A percentile compares a stretch with the other conserved stretches of the same genome.
phyloP scores from a whole-genome alignment of 2,797 vertebrate genomes.

The Benthosema pterotum region DNA sequence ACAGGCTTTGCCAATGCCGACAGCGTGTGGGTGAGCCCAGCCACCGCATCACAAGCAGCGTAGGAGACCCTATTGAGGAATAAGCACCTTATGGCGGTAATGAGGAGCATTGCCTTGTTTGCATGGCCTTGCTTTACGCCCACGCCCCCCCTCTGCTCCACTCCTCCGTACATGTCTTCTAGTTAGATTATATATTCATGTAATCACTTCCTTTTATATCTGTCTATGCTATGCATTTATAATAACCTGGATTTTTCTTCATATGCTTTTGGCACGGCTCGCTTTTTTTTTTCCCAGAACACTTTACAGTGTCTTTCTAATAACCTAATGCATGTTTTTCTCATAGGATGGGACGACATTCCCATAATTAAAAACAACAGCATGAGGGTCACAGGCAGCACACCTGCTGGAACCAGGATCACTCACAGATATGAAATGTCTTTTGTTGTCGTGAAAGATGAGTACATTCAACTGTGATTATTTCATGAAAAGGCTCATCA shows the following conservation, averaged over 20 bases:
- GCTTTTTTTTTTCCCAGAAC: not conserved
- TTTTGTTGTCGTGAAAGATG: constrained; percentile 7
- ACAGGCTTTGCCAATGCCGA: too few species aligned
- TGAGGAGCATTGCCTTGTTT: too few species aligned
- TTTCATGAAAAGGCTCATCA: too few species aligned
- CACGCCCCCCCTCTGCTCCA: too few species aligned
- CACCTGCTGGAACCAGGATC: constrained; percentile 9
- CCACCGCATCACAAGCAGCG: too few species aligned
- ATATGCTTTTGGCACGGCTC: not conserved
- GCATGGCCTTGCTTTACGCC: too few species aligned
- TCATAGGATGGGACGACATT: not conserved
- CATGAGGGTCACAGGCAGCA: constrained; percentile 8
- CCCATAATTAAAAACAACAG: constrained; percentile 28
- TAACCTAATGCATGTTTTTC: constrained; percentile 10
- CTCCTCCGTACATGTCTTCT: too few species aligned
- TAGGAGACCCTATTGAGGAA: too few species aligned
- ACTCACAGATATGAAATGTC: constrained; percentile 11
- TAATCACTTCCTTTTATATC: too few species aligned
- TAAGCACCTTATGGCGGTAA: too few species aligned
- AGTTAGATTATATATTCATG: too few species aligned
- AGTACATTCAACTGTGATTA: not conserved
- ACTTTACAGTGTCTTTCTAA: constrained; percentile 12
- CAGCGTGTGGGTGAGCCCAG: too few species aligned
- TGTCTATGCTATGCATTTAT: not conserved
- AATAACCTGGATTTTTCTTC: constrained; percentile 7